Base-by-base conservation (phyloP, 2,113 vertebrate genomes). In the Hylia prasina region DNA sequence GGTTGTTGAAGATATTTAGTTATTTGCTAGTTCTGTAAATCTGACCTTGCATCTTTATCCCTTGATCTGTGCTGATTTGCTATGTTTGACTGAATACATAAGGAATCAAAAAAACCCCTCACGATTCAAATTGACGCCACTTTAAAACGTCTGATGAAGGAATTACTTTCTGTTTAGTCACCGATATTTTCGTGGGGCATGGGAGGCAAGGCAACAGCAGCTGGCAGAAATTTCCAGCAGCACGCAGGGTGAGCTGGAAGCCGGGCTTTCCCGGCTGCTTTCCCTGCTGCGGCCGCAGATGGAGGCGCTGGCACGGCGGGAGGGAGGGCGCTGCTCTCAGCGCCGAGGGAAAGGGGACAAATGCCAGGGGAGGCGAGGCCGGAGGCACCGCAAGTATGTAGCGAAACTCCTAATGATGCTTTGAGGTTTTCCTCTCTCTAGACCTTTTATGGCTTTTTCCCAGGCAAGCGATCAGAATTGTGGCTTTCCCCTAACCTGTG, bases 221-320 rank as follows among this genome's bases (percentile, higher is more conserved):
- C 85, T 89, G 95, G 95, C 95, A 93, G 88, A 94, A 90, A 15
- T 35, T 90, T 93, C 76, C 65, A 94, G 93, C 47, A 79, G 21
- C 37, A 5, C 10, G 84, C 81, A 31, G 54, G 1, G 44, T 8
- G 85, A 44, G 39, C n/a, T 51, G 45, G 15, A 33, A 90, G 88
- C 28, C 23, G 57, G 93, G 94, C 63, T 88, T 56, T 85, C 80
- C 63, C 64, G 10, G 40, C 40, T 12, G n/a, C n/a, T n/a, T n/a
- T 57, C 75, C 92, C 91, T 79, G 91, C 91, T 90, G 95, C 4
- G 84, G 69, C 23, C 82, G 92, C 96, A 94, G 96, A 94, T 89
- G 95, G 95, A 76, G 71, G 33, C 47, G 2, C 11, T 63, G 91
- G 89, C 87, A 11, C 9, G 56, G 13, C 7, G 17, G 47, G 54